Evolutionary conservation across 2,888 invertebrate species (phyloP).

Genomic region (Cosmopolites sordidus): DNA sequence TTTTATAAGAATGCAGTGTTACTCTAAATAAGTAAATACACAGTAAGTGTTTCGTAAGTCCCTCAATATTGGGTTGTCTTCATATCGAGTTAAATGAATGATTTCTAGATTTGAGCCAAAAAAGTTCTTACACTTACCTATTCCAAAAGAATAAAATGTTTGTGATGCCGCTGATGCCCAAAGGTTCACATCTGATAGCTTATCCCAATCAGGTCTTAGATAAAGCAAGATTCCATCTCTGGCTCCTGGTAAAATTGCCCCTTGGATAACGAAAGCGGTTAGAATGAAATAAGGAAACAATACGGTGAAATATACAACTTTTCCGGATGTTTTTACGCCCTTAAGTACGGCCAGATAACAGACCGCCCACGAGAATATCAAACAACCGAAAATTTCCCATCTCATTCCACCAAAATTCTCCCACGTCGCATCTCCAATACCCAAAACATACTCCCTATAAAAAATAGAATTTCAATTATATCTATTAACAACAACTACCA

Average conservation of each 20-base stretch:
- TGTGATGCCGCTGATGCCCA: constrained; percentile 83
- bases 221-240: constrained; percentile 68
- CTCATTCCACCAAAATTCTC: constrained; percentile 71
- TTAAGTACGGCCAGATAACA: constrained; percentile 85
- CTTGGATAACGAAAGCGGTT: constrained; percentile 57
- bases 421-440: constrained; percentile 67
- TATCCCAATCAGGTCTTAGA: constrained; percentile 67
- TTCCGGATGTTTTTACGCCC: constrained; percentile 82
- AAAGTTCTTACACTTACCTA: constrained; percentile 51
- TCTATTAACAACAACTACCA: too few relatives aligned
- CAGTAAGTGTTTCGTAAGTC: too few relatives aligned
- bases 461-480: neutral
- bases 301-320: constrained; percentile 74
- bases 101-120: too few relatives aligned
- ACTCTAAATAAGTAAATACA: too few relatives aligned
- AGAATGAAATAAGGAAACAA: constrained; percentile 69
- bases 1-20: too few relatives aligned
- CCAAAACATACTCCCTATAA: constrained; percentile 70
- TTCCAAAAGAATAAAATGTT: constrained; percentile 78
- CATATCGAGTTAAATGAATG: too few relatives aligned
- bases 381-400: constrained; percentile 77
- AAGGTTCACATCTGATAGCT: constrained; percentile 60
- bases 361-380: constrained; percentile 74
- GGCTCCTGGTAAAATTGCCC: constrained; percentile 62
- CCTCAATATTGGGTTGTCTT: too few relatives aligned